Conservation (phyloP, 2,113 vertebrate genomes). For the Hipposideros armiger region DNA sequence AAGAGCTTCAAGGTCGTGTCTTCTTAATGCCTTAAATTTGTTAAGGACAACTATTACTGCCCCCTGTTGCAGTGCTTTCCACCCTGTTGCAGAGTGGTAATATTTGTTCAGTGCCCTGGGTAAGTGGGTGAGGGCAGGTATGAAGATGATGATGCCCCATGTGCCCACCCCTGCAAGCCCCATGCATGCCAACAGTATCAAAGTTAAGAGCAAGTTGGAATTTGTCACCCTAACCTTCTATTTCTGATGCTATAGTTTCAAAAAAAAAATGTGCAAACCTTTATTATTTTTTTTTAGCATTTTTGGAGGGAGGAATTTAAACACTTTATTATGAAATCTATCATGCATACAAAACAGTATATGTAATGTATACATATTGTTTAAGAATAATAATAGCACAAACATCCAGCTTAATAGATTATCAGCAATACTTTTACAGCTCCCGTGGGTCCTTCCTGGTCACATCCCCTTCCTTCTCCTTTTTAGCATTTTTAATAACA, state of each 20-base stretch:
- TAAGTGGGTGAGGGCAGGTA: neutral
- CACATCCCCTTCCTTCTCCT: neutral
- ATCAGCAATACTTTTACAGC: accelerated
- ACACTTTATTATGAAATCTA: neutral
- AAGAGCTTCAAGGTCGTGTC: neutral
- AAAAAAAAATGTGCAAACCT: neutral
- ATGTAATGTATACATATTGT: neutral
- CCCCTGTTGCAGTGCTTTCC: no score
- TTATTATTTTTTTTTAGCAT: neutral
- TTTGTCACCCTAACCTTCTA: neutral
- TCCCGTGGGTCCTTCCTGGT: neutral
- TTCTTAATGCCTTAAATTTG: neutral
- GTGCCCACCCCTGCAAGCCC: neutral
- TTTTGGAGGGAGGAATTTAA: neutral
- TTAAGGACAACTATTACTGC: neutral
- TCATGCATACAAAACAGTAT: neutral
- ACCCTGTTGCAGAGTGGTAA: neutral
- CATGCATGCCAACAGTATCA: neutral
- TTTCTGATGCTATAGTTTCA: neutral
- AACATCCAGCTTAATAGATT: neutral
- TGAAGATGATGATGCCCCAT: accelerated
- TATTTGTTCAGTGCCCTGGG: neutral
- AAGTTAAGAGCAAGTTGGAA: neutral
- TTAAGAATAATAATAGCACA: neutral
- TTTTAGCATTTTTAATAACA: neutral